Evolutionary conservation across 2,888 invertebrate genomes (phyloP).

Genomic region (Neoitamus cyanurus): DNA sequence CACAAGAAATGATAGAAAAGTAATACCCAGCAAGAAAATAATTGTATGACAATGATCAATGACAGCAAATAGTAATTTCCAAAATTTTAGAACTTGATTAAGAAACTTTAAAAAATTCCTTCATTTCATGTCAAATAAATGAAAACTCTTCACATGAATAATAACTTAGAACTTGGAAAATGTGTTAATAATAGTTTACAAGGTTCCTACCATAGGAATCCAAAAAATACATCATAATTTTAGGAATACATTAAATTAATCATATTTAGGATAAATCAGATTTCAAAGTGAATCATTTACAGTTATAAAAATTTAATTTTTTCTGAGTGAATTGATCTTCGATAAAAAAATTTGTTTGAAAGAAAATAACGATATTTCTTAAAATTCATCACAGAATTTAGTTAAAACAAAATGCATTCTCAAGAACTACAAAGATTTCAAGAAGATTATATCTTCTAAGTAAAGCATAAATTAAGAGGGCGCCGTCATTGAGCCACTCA

Average conservation of each 20-base stretch:
- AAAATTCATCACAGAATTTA: neutral
- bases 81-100: neutral
- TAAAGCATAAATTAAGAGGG: neutral
- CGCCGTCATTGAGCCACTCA: neutral
- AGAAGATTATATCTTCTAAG: no score
- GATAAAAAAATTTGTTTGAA: neutral
- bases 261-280: neutral
- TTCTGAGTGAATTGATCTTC: neutral
- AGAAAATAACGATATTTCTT: neutral
- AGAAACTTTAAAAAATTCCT: neutral
- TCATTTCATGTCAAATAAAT: neutral
- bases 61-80: neutral
- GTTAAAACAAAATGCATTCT: neutral
- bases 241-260: neutral
- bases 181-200: neutral
- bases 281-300: neutral
- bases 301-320: neutral
- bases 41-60: neutral
- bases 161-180: slow-evolving; percentile 1
- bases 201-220: neutral
- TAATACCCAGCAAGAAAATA: neutral
- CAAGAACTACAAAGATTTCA: neutral
- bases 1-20: neutral
- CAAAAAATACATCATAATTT: neutral
- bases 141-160: neutral